Percentiles rank a stretch among this genome's conserved stretches.
phyloP scores from a whole-genome alignment of 2,113 vertebrate genomes.

The Hystrix brachyura region DNA sequence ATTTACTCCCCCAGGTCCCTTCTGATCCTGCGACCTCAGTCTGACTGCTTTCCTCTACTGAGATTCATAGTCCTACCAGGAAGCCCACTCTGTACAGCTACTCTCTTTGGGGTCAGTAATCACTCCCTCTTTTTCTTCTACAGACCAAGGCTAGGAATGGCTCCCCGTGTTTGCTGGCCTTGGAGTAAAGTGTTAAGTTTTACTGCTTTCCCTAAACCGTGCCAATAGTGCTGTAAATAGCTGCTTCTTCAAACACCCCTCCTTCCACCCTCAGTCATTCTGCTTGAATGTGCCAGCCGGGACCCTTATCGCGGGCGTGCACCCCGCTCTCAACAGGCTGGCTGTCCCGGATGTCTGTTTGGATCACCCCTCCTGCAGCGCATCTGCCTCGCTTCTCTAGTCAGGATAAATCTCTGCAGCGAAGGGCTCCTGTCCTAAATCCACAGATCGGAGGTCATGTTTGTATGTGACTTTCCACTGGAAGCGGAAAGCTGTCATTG shows the following conservation, averaged over 20 bases:
- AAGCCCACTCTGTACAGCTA: not conserved
- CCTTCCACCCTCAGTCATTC: not conserved
- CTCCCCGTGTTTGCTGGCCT: not conserved
- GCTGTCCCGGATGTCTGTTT: not conserved
- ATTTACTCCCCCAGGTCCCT: not conserved
- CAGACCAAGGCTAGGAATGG: not conserved
- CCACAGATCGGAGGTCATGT: not conserved
- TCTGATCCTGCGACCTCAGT: not conserved
- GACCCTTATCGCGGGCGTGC: not conserved
- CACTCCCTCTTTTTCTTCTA: not conserved
- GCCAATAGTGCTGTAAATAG: not conserved
- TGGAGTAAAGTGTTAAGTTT: not conserved
- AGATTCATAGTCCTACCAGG: not conserved
- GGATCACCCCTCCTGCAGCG: not conserved
- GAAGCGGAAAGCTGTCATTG: not conserved
- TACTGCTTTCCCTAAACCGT: not conserved
- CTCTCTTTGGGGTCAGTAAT: not conserved
- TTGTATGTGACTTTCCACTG: not conserved
- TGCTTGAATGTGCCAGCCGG: not conserved
- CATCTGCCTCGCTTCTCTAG: not conserved
- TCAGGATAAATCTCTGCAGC: not conserved
- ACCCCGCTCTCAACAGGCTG: not conserved
- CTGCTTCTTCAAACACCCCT: not conserved
- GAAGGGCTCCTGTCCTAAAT: not conserved
- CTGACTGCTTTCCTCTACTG: not conserved